A percentile compares a stretch with the other conserved stretches of the same genome.
These are phyloP conservation scores for Phenganax stokvisi DNA, from an alignment of 92 coral and sea anemone species.

Conservation along the genomic window DNA sequence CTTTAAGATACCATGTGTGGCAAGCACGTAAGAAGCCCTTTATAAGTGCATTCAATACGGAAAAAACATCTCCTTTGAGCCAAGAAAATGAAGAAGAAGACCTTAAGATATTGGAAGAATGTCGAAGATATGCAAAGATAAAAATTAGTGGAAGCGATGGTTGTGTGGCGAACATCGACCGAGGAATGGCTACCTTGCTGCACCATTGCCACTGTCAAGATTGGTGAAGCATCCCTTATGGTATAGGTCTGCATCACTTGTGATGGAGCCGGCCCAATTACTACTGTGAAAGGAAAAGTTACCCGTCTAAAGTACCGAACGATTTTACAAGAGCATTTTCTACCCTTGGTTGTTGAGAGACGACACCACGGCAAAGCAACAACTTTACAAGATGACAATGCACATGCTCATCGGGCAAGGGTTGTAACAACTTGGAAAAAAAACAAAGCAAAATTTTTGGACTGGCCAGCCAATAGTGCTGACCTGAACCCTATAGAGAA, in stretches of 20 bases:
- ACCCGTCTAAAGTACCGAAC: constrained; percentile 7
- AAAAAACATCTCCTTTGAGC: constrained; percentile 2
- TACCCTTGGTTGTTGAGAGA: constrained; percentile 11
- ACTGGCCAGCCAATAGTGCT: constrained; percentile 30
- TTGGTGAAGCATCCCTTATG: constrained; percentile 15
- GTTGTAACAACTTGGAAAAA: constrained; percentile 2
- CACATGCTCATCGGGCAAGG: constrained; percentile 23
- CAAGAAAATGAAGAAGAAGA: constrained; percentile 6
- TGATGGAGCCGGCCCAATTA: neutral
- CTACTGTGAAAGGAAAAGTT: constrained; percentile 2
- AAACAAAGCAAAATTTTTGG: neutral
- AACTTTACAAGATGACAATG: constrained; percentile 27
- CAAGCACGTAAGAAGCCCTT: neutral
- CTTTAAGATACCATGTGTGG: neutral
- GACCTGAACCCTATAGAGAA: constrained; percentile 30
- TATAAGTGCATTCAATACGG: neutral
- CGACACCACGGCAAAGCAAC: constrained; percentile 15
- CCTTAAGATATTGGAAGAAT: neutral
- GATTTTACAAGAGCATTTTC: constrained; percentile 16
- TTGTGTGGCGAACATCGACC: constrained; percentile 20
- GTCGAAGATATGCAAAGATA: constrained; percentile 18
- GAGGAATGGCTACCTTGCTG: constrained; percentile 3
- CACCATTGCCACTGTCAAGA: constrained; percentile 12
- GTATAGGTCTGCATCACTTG: constrained; percentile 17
- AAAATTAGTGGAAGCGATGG: constrained; percentile 16